phyloP scores from a whole-genome alignment of 1,140 invertebrate species.

The Galendromus occidentalis region DNA sequence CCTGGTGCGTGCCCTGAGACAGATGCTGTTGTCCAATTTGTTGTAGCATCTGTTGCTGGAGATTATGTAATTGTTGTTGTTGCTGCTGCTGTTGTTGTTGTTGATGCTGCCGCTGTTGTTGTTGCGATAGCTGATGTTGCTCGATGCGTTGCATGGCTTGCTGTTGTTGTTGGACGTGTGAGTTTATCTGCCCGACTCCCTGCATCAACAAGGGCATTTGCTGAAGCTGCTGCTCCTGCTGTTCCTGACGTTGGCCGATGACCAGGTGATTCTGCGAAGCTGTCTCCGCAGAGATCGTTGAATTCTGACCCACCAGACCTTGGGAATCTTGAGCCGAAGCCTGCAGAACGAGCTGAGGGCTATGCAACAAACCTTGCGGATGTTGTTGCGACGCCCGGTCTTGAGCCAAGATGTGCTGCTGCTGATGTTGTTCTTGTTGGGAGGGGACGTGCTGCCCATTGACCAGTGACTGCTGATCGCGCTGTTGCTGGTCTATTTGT shows the following conservation, averaged over 20 bases:
- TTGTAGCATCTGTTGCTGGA: background rate
- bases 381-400: background rate
- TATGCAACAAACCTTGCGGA: background rate
- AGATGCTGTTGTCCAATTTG: background rate
- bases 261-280: no score
- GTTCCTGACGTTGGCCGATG: background rate
- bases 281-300: no score
- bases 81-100: background rate
- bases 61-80: background rate
- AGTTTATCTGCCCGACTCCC: background rate
- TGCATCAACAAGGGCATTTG: background rate
- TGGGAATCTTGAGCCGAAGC: no score
- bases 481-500: background rate
- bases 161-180: background rate
- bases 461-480: background rate
- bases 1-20: background rate
- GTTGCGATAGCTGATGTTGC: background rate
- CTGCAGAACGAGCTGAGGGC: no score
- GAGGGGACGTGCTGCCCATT: background rate
- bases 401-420: background rate
- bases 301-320: no score
- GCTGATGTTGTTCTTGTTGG: background rate
- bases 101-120: background rate
- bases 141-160: background rate
- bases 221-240: background rate